phyloP scores from a whole-genome alignment of 2,888 invertebrate species.

The Lepidochitona cinerea region DNA sequence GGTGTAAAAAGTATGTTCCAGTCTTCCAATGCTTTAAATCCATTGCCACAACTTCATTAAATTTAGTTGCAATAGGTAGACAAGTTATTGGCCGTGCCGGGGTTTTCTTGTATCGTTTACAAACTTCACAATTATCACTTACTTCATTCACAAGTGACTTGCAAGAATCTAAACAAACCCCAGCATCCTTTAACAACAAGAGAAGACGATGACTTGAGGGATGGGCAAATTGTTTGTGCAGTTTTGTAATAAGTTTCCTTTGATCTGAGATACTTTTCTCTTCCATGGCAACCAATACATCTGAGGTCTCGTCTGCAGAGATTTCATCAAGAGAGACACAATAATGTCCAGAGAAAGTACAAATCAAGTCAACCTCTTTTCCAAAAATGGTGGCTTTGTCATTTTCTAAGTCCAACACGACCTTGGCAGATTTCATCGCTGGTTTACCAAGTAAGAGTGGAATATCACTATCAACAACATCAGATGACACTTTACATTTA shows the following conservation, averaged over 20 bases:
- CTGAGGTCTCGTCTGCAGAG: not conserved
- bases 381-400: slow-evolving; percentile 16
- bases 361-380: not conserved
- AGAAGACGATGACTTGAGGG: not conserved
- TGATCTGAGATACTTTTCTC: too few species aligned
- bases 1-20: slow-evolving; percentile 14
- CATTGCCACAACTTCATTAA: slow-evolving; percentile 8
- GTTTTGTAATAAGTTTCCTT: not conserved
- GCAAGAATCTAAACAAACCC: not conserved
- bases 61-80: slow-evolving; percentile 5
- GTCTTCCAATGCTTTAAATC: not conserved
- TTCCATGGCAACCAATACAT: not conserved
- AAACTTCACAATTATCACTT: not conserved
- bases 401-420: slow-evolving; percentile 33
- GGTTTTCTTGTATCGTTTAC: too few species aligned
- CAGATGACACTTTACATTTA: not conserved
- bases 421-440: slow-evolving; percentile 30
- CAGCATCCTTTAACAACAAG: not conserved
- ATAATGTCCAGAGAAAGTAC: slow-evolving; percentile 2
- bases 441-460: slow-evolving; percentile 7
- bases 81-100: not conserved
- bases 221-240: slow-evolving; percentile 1
- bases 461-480: slow-evolving; percentile 10
- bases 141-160: not conserved
- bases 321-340: not conserved